These are phyloP conservation scores for Pyralis farinalis DNA, from an alignment of 2,888 invertebrate species.

Conservation along the genomic window DNA sequence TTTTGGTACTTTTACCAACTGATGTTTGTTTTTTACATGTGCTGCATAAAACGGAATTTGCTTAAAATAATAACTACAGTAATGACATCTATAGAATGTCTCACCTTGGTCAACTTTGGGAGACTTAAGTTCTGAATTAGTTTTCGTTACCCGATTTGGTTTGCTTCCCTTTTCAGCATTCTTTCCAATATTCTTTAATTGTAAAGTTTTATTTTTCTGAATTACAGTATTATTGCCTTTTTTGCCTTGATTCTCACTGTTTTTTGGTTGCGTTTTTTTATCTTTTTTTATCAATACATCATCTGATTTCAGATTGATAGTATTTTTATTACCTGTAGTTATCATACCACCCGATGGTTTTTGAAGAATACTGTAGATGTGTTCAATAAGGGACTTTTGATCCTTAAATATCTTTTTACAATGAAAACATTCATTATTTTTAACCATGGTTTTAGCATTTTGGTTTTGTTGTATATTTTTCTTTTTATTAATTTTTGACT, in stretches of 20 bases:
- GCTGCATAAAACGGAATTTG: background rate
- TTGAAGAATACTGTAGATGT: conserved; percentile 50
- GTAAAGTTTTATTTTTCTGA: too few species aligned
- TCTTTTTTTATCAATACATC: background rate
- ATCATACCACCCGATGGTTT: conserved; percentile 20
- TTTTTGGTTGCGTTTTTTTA: background rate
- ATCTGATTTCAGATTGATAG: background rate
- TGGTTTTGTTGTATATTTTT: background rate
- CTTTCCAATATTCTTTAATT: too few species aligned
- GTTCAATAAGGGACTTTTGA: conserved; percentile 48
- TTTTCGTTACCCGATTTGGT: conserved; percentile 3
- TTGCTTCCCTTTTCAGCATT: conserved; percentile 1
- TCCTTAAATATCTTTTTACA: conserved; percentile 43
- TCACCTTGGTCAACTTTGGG: background rate
- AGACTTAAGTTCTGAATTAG: background rate
- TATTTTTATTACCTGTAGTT: background rate
- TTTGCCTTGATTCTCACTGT: background rate
- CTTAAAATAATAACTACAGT: conserved; percentile 14
- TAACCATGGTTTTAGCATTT: background rate
- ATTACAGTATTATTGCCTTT: background rate
- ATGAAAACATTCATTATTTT: conserved; percentile 43
- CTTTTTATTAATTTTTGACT: background rate
- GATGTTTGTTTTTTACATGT: conserved; percentile 16
- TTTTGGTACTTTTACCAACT: background rate
- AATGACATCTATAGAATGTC: conserved; percentile 12